Base-by-base conservation (phyloP, 2,797 vertebrate species). In the Sciaenops ocellatus region DNA sequence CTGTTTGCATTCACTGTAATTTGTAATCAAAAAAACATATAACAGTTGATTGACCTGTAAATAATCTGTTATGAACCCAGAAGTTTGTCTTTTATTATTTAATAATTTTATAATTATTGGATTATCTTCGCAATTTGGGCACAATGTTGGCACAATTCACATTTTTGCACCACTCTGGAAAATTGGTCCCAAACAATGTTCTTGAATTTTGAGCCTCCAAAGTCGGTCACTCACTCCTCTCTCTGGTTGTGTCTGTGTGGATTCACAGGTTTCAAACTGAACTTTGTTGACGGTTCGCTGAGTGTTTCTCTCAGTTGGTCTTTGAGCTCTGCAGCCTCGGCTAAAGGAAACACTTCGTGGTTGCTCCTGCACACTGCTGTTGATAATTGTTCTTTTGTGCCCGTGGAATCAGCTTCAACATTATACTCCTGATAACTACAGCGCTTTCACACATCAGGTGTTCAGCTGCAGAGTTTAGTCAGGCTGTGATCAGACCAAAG, bases 311-410 rank as follows among this genome's bases (percentile, higher is more conserved):
- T 70, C 2, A 3, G 34, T 71, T 5, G 1, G n/a, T 20, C 41
- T 64, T 51, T 2, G 20, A 0, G 41, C 52, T 47, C 69, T 11
- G 68, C 74, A 51, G 73, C 76, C 76, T 82, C 20, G 48, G 79
- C 81, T 50, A 3, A 48, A 63, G 26, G 48, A 70, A 47, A 52
- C 67, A 73, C 72, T 42, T 51, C 52, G 73, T 71, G 71, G 68
- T 81, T 56, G 56, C 83, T 84, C 70, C 56, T 79, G 64, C 71
- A 65, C 76, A 64, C 65, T 18, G 82, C 73, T 83, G 78, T 81
- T 20, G 48, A 59, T 70, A 15, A 54, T 1, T 41, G 73, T 85
- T 73, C 41, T 73, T 57, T 54, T 57, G 85, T 84, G 73, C 1
- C 52, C 7, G 59, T 87, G 75, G 72, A 83, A 26, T 72, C 79